Evolutionary conservation across 1,140 invertebrate genomes (phyloP), one percentile per base, ranked within the genome.

Genomic region (Parapsyche elsis): DNA sequence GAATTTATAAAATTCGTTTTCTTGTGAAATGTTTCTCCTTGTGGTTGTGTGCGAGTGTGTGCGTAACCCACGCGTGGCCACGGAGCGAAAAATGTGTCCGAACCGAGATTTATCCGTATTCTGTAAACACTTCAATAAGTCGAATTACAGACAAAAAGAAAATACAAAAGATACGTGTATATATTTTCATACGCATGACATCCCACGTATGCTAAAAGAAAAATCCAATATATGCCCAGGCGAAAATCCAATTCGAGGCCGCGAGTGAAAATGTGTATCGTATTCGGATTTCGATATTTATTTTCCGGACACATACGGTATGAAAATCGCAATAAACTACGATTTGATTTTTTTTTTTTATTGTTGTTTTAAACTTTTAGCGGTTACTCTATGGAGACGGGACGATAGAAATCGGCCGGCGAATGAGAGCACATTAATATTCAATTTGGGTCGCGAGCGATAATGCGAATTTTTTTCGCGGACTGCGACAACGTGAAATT

Each of bases 91-190:
- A 61, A 61, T 14, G 23, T 67, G 64, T 67, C 10, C 24, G 21
- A 67, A 75, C 9, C 7, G 46, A 26, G 23, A 49, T 75, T 75
- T 75, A 75, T 75, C 9, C 16, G 21, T 49, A 19, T 49, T 74
- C 45, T 38, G 46, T 23, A 74, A 74, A 74, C 71, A 49, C 45
- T 74, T 74, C 71, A 74, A 74, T 61, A 74, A 45, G 71, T 49
- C 21, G 45, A 45, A 49, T 49, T 74, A 49, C 71, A 74, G 16
- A 74, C 45, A 74, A 46, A 74, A 49, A 74, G 44, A 49, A 49
- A 53, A 23, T 12, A 46, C 26, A 23, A 71, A 71, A 71, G 19
- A 30, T 30, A 44, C 14, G 19, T 24, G 21, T 53, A 9, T 45
- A 45, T 73, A 75, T 75, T 49, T 75, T 57, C 24, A 30, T 26